Percentiles rank a stretch among this genome's conserved stretches.
Evolutionary conservation across 2,797 vertebrate species (phyloP).

Genomic region (Threskiornis aethiopicus): DNA sequence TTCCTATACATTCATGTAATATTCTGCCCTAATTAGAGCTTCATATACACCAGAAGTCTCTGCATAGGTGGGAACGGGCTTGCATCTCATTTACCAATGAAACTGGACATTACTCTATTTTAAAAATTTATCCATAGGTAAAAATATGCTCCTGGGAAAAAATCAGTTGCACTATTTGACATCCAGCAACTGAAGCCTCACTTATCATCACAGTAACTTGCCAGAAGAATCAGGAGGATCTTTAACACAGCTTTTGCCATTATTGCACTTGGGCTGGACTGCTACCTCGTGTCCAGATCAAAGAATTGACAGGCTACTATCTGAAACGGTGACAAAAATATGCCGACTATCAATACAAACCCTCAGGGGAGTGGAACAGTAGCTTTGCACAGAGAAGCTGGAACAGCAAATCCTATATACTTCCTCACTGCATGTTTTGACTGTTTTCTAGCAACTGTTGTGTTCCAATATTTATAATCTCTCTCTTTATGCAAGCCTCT

Average conservation of each 20-base stretch:
- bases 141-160: not conserved
- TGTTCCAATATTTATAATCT: conserved; percentile 63
- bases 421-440: conserved; percentile 16
- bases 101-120: not conserved
- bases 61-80: not conserved
- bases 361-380: not conserved
- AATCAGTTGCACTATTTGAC: not conserved
- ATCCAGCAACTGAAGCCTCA: not conserved
- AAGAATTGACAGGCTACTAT: not conserved
- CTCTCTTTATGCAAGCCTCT: conserved; percentile 55
- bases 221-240: not conserved
- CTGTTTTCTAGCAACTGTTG: conserved; percentile 53
- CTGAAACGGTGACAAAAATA: conserved; percentile 10
- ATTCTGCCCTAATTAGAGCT: not conserved
- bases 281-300: not conserved
- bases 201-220: not conserved
- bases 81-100: not conserved
- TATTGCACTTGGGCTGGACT: not conserved
- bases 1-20: not conserved
- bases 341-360: not conserved
- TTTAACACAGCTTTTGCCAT: not conserved
- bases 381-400: not conserved
- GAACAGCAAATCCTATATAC: conserved; percentile 1
- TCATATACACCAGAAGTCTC: not conserved
- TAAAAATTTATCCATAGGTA: not conserved